Evolutionary conservation across 2,888 invertebrate genomes (phyloP).

Genomic region (Dasysyrphus tricinctus): DNA sequence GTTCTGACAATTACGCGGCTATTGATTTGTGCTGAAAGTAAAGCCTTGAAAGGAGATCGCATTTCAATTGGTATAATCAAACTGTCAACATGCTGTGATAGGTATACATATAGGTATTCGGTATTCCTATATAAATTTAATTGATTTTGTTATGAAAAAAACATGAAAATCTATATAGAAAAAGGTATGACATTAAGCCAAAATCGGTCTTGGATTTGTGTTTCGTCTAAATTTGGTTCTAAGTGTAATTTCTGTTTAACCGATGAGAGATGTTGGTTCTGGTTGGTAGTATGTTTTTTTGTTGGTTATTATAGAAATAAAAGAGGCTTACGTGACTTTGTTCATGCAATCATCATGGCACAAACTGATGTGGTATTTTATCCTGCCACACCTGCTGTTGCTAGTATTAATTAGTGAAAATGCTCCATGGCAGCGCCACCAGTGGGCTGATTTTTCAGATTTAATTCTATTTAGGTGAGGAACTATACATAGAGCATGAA

Average conservation of each 20-base stretch:
- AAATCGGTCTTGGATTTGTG: slow-evolving; percentile 50
- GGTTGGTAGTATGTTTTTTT: too few species aligned
- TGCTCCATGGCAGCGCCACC: neutral
- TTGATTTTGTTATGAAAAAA: slow-evolving; percentile 41
- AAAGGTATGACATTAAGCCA: slow-evolving; percentile 4
- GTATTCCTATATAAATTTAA: slow-evolving; percentile 18
- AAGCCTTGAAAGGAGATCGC: slow-evolving; percentile 63
- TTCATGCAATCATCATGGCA: slow-evolving; percentile 44
- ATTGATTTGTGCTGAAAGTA: slow-evolving; percentile 62
- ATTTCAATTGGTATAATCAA: slow-evolving; percentile 58
- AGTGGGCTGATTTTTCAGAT: slow-evolving; percentile 38
- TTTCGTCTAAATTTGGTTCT: slow-evolving; percentile 61
- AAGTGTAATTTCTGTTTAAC: slow-evolving; percentile 28
- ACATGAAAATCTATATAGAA: neutral
- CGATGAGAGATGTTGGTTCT: neutral
- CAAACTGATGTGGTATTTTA: slow-evolving; percentile 47
- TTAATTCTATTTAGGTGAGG: slow-evolving; percentile 45
- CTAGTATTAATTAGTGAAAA: slow-evolving; percentile 59
- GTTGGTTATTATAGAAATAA: neutral
- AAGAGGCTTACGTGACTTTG: slow-evolving; percentile 67
- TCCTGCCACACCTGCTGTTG: slow-evolving; percentile 67
- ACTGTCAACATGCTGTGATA: slow-evolving; percentile 28
- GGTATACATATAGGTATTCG: neutral
- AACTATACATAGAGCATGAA: neutral
- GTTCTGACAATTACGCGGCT: slow-evolving; percentile 62